A percentile compares a stretch with the other conserved stretches of the same genome.
Evolutionary conservation across 2,113 vertebrate genomes (phyloP).

Genomic region (Gambusia holbrooki): DNA sequence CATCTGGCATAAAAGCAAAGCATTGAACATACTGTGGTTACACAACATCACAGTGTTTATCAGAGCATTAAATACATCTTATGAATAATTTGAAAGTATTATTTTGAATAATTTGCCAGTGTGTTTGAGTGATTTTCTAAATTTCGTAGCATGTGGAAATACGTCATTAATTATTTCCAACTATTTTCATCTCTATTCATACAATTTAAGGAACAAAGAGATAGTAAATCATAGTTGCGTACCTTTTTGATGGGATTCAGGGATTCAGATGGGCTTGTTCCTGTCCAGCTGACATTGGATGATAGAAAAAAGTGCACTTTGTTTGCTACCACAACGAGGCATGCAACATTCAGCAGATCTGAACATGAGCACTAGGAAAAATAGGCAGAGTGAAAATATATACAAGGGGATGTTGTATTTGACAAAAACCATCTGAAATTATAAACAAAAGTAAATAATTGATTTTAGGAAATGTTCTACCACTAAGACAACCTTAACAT

Average conservation of each 20-base stretch:
- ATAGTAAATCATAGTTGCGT: neutral
- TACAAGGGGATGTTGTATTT: neutral
- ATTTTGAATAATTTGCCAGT: neutral
- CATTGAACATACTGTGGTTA: constrained; percentile 19
- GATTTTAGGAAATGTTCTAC: too few relatives aligned
- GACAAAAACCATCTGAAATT: too few relatives aligned
- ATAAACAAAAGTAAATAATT: too few relatives aligned
- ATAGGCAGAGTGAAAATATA: neutral
- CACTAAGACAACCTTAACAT: too few relatives aligned
- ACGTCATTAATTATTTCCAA: neutral
- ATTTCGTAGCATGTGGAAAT: neutral
- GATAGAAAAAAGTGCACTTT: neutral
- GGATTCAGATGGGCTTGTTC: neutral
- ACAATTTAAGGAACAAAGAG: neutral
- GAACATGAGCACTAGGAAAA: neutral
- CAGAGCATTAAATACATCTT: constrained; percentile 20
- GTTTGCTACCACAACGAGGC: neutral
- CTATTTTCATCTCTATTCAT: neutral
- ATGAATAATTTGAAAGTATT: constrained; percentile 22
- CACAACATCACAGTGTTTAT: constrained; percentile 35
- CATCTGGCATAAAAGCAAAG: constrained; percentile 65
- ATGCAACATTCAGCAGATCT: neutral
- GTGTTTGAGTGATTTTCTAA: constrained; percentile 25
- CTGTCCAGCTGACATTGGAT: neutral
- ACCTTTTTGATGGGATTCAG: neutral